Conservation (phyloP, 2,888 invertebrate species). For the Spodoptera littoralis region DNA sequence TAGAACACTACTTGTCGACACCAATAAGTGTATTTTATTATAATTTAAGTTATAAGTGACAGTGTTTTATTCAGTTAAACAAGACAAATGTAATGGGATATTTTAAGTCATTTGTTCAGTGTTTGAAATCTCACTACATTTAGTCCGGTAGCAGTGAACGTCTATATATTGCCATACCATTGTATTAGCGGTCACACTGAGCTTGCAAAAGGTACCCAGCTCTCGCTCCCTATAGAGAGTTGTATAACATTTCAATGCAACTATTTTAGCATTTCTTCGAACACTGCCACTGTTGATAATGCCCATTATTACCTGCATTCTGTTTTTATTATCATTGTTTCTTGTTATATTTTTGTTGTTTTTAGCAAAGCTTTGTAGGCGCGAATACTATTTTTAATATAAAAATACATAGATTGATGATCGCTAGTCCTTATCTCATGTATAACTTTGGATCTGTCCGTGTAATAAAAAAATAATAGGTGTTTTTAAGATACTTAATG, state of each 20-base stretch:
- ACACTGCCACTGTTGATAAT: slow-evolving; percentile 76
- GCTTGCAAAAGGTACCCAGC: slow-evolving; percentile 35
- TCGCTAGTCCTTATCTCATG: slow-evolving; percentile 84
- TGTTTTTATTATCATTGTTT: slow-evolving; percentile 78
- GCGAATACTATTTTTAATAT: slow-evolving; percentile 68
- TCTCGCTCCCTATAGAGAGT: slow-evolving; percentile 10
- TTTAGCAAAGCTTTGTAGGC: slow-evolving; percentile 80
- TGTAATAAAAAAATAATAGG: slow-evolving; percentile 67
- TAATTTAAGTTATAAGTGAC: slow-evolving; percentile 80
- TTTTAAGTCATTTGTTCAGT: slow-evolving; percentile 56
- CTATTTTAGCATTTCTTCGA: slow-evolving; percentile 58
- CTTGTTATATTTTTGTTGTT: slow-evolving; percentile 79
- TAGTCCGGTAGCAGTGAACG: slow-evolving; percentile 45
- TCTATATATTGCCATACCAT: slow-evolving; percentile 55
- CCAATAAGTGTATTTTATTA: slow-evolving; percentile 77
- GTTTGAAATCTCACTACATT: slow-evolving; percentile 64
- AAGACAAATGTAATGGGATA: slow-evolving; percentile 67
- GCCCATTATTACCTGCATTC: slow-evolving; percentile 65
- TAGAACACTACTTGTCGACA: slow-evolving; percentile 77
- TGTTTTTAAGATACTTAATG: slow-evolving; percentile 81
- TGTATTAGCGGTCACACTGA: slow-evolving; percentile 51
- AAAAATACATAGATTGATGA: slow-evolving; percentile 66
- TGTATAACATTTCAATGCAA: slow-evolving; percentile 42
- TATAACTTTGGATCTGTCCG: slow-evolving; percentile 86
- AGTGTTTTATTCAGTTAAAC: slow-evolving; percentile 67